Evolutionary conservation across 1,140 invertebrate genomes (phyloP), one percentile per base, ranked within the genome.

Genomic region (Drosophila willistoni): DNA sequence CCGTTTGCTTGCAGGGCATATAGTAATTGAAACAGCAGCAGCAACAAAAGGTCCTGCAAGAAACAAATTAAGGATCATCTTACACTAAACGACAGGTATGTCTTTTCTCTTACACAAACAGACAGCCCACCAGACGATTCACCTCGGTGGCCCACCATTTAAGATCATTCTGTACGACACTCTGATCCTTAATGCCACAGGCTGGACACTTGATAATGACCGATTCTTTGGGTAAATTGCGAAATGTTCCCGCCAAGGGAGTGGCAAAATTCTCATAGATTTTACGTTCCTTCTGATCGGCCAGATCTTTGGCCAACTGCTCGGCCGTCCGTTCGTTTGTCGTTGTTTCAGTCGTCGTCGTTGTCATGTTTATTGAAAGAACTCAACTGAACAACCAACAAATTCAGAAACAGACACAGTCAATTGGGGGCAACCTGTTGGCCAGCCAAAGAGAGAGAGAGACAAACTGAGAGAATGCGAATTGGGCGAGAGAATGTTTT

Each of bases 251-350:
- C 0, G 85, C 64, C 54, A 91, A 62, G 0, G 90, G 90, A 25
- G 90, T 91, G 62, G 90, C 90, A 79, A 91, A 91, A 60, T 91
- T 91, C 60, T 81, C 68, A 54, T 91, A 91, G 17, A 91, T 91
- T 29, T 90, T 68, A 5, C 63, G 81, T 36, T 90, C 79, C 77
- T 67, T 78, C 10, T 75, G 68, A 17, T 64, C 70, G 39, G 69
- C 67, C 57, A 67, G 34, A 29, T 63, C 74, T 47, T 77, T 77
- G 39, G 68, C 73, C 2, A 51, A 17, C 10, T 51, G 17, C 19
- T 36, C 72, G 7, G 71, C 75, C 54, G 71, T 64, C 36, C 63
- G 54, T 33, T 73, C 71, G 39, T 68, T 62, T 62, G 73, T 55
- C 61, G 54, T 63, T 39, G 67, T 62, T 22, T 68, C 73, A 64